Evolutionary conservation across 2,113 vertebrate species (phyloP).

Genomic region (Choloepus hoffmanni): DNA sequence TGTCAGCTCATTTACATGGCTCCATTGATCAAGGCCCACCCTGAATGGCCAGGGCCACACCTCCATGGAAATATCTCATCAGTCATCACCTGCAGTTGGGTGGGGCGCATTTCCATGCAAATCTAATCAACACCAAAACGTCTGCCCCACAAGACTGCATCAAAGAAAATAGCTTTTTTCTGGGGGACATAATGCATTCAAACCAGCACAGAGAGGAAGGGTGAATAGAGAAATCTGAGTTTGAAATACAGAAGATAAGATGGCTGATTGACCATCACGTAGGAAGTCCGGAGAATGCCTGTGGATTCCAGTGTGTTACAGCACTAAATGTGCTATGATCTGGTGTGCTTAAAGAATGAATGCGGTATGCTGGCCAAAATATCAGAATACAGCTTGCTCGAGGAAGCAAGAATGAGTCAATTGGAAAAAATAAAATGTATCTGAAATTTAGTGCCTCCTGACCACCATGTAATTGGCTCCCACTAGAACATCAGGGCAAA

Average conservation of each 20-base stretch:
- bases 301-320: background rate
- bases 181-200: too few relatives aligned
- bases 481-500: background rate
- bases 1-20: too few relatives aligned
- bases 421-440: background rate
- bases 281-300: background rate
- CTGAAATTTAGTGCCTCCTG: background rate
- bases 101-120: too few relatives aligned
- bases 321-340: fast-evolving
- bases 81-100: too few relatives aligned
- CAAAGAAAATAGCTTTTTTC: too few relatives aligned
- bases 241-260: too few relatives aligned
- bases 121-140: too few relatives aligned
- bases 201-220: background rate
- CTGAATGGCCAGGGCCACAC: too few relatives aligned
- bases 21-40: too few relatives aligned
- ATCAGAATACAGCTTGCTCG: background rate
- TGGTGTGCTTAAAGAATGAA: background rate
- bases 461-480: slow-evolving; percentile 2
- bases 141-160: too few relatives aligned
- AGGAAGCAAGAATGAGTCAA: slow-evolving; percentile 4
- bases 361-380: fast-evolving
- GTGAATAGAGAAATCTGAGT: background rate
- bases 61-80: too few relatives aligned
- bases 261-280: background rate